Base-by-base conservation (phyloP, 2,113 vertebrate species). In the Orientallactaga bullata region DNA sequence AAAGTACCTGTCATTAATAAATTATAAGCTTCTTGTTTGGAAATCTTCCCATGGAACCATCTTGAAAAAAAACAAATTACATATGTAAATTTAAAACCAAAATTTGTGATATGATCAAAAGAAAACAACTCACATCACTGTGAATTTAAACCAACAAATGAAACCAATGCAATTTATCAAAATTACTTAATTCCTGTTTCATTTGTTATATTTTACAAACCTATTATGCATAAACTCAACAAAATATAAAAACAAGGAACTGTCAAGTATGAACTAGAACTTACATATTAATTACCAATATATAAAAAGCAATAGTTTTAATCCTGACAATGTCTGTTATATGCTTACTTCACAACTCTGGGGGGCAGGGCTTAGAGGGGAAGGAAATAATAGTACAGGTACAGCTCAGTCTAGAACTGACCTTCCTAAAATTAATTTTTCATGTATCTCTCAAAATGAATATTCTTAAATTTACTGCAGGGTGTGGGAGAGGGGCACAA, bases 11-110 rank as follows among this genome's bases (percentile, higher is more conserved):
- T 99, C 99, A 99, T 99, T 94, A 99, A 98, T 97, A 99, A 98
- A 98, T 98, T 99, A 98, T 99, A 99, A 95, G 99, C 99, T 95
- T 99, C 99, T 98, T 99, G 99, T 97, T 99, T 99, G 95, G 98
- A 99, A 98, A 99, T 99, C 98, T 99, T 99, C 97, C 99, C 99
- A 90, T 99, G 99, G 98, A 99, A 99, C 99, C 99, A 99, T 98
- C 99, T 99, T 98, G 98, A 95, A 97, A 98, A 47, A 97, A 77
- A 98, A 98, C 68, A 96, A 94, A 98, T 97, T 77, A 89, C 32
- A 95, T 63, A 95, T 61, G 21, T 96, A 93, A 97, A 96, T 15
- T 12, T 55, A 55, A 55, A 55, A 16, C 93, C 80, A 85, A 95
- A 95, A 83, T 77, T 26, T 93, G 89, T 87, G 51, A 95, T 47